These are phyloP conservation scores for Vidua chalybeata DNA, from an alignment of 2,113 vertebrate species.

Conservation along the genomic window DNA sequence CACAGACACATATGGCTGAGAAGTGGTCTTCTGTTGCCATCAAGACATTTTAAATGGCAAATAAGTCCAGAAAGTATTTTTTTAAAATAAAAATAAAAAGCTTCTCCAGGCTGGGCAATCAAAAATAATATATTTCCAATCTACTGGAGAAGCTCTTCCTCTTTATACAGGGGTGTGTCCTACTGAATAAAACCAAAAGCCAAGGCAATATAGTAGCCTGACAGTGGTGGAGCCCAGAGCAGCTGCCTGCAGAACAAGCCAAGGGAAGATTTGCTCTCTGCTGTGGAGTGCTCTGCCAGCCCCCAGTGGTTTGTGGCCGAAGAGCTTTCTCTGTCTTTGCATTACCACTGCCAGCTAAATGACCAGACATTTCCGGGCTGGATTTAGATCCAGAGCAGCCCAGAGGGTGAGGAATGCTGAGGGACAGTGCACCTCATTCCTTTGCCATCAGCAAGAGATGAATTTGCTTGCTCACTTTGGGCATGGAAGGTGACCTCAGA, in stretches of 20 bases:
- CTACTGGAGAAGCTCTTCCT: neutral
- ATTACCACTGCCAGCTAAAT: neutral
- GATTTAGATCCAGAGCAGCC: neutral
- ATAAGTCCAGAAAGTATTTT: neutral
- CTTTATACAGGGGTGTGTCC: neutral
- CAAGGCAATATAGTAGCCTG: neutral
- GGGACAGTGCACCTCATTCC: neutral
- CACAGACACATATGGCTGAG: neutral
- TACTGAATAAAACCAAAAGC: neutral
- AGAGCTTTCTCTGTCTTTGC: neutral
- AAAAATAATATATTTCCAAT: neutral
- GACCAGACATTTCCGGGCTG: neutral
- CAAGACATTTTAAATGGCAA: neutral
- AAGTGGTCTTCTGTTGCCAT: neutral
- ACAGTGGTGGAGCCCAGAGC: neutral
- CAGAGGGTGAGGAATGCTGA: neutral
- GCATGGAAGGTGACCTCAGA: accelerated
- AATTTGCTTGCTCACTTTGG: neutral
- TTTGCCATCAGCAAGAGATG: neutral
- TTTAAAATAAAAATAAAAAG: neutral
- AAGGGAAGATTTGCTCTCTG: neutral
- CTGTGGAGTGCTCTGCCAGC: neutral
- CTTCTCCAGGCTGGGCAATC: neutral
- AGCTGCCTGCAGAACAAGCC: neutral
- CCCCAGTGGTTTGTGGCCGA: neutral